phyloP scores from a whole-genome alignment of 2,888 invertebrate species.

The Metalampra italica region DNA sequence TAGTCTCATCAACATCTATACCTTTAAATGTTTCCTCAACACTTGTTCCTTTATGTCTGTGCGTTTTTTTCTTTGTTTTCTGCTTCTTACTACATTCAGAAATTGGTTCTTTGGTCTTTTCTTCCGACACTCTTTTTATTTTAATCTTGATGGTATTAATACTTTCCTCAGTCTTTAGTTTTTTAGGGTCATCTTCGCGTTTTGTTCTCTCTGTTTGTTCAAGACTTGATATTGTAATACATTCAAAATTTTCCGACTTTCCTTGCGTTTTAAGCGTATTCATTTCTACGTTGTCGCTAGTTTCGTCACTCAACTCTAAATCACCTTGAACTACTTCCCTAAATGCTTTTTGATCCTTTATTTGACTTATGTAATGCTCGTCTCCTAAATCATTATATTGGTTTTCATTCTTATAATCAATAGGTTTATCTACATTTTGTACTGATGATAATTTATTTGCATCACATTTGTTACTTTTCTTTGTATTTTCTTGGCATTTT shows the following conservation, averaged over 20 bases:
- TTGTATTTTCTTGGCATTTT: not conserved
- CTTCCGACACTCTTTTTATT: not conserved
- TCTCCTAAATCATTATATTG: not conserved
- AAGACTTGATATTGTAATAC: not conserved
- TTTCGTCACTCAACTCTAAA: slow-evolving; percentile 65
- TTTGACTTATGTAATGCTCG: slow-evolving; percentile 1
- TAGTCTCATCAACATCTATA: slow-evolving; percentile 18
- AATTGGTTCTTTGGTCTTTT: not conserved
- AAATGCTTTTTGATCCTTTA: not conserved
- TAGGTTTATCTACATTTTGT: not conserved
- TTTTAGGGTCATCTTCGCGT: not conserved
- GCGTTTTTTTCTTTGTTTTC: slow-evolving; percentile 31
- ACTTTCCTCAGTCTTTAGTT: not conserved
- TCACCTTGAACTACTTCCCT: slow-evolving; percentile 51
- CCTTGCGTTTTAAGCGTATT: not conserved
- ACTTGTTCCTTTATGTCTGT: slow-evolving; percentile 22
- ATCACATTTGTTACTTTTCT: not conserved
- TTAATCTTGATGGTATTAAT: not conserved
- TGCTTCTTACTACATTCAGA: slow-evolving; percentile 17
- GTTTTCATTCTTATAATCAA: not conserved
- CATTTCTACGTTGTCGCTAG: slow-evolving; percentile 33
- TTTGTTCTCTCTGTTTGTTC: not conserved
- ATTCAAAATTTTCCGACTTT: not conserved
- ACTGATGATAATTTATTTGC: not conserved
- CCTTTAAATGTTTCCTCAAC: slow-evolving; percentile 22